Base-by-base conservation (phyloP, 1,140 invertebrate genomes). In the Lepidurus couesii region DNA sequence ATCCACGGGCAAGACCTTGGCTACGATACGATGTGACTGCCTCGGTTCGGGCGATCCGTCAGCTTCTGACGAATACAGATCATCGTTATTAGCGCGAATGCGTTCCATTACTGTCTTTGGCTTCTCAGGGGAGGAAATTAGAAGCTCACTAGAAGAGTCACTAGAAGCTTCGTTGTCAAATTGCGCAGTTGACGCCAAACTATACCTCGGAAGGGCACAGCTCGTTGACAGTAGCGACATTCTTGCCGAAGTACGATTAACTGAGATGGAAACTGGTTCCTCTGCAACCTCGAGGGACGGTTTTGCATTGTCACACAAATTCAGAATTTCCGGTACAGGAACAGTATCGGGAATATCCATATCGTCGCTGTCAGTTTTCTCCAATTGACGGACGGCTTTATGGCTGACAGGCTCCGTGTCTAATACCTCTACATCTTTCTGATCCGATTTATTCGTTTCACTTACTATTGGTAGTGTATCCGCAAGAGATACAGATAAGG, bases 21-120 rank as follows among this genome's bases (percentile, higher is more conserved):
- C 53, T 13, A 65, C 53, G 21, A 65, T 10, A 7, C 53, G 53
- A 21, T 65, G 13, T 7, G 53, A 65, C 1, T 13, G 53, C 53
- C 53, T 65, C 13, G 53, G 53, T 65, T 65, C 53, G 53, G 53
- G 53, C 53, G 53, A 65, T 21, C 53, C 53, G 16, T 65, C 53
- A 16, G 53, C 53, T 65, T 65, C 53, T 7, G 53, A 65, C 1
- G 53, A 65, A 65, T 65, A 65, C 21, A 65, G 21, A 65, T 65
- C 53, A 65, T 9, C 53, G 21, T 65, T 65, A 16, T 16, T 16
- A 21, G 53, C 53, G 13, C 53, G 53, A 21, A 65, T 65, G 13
- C 53, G 53, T 21, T 65, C 53, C 53, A 65, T 65, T 4, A 65
- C n/a, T 4, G 53, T 65, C 1, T n/a, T 13, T 65, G 5, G 16